Percentiles rank a stretch among this genome's conserved stretches.
Evolutionary conservation across 2,888 invertebrate genomes (phyloP).

Genomic region (Alloplasta piceator): DNA sequence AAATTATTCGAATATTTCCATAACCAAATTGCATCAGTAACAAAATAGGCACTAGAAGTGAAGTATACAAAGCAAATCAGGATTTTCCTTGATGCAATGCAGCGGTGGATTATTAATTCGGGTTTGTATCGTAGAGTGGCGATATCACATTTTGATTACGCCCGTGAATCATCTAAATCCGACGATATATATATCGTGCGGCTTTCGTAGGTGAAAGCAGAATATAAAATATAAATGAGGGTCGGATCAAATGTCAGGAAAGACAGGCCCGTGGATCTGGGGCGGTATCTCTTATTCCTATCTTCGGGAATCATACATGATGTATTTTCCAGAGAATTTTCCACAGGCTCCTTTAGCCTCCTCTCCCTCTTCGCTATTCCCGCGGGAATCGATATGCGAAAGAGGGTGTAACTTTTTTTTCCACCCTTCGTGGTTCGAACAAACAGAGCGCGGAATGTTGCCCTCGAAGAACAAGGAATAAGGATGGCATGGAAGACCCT

Average conservation of each 20-base stretch:
- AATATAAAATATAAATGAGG: slow-evolving; percentile 42
- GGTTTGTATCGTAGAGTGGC: slow-evolving; percentile 5
- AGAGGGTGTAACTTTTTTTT: slow-evolving; percentile 14
- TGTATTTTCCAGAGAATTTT: slow-evolving; percentile 40
- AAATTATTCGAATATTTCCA: too few relatives aligned
- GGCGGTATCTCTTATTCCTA: slow-evolving; percentile 6
- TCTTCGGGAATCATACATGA: slow-evolving; percentile 41
- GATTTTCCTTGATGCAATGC: too few relatives aligned
- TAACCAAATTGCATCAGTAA: too few relatives aligned
- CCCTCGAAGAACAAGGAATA: not conserved
- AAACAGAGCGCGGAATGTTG: not conserved
- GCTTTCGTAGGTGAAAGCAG: slow-evolving; percentile 34
- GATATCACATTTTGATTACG: slow-evolving; percentile 28
- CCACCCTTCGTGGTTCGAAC: not conserved
- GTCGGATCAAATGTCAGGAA: slow-evolving; percentile 37
- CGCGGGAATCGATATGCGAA: slow-evolving; percentile 33
- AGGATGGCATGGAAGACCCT: slow-evolving; percentile 12
- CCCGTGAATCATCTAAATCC: slow-evolving; percentile 37
- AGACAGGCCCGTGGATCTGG: slow-evolving; percentile 8
- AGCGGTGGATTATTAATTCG: slow-evolving; percentile 37
- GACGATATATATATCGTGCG: not conserved
- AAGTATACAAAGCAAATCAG: too few relatives aligned
- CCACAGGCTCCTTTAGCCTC: not conserved
- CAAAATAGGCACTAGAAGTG: too few relatives aligned
- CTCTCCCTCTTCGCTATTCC: not conserved